Conservation (phyloP, 2,113 vertebrate species). For the Okapia johnstoni region DNA sequence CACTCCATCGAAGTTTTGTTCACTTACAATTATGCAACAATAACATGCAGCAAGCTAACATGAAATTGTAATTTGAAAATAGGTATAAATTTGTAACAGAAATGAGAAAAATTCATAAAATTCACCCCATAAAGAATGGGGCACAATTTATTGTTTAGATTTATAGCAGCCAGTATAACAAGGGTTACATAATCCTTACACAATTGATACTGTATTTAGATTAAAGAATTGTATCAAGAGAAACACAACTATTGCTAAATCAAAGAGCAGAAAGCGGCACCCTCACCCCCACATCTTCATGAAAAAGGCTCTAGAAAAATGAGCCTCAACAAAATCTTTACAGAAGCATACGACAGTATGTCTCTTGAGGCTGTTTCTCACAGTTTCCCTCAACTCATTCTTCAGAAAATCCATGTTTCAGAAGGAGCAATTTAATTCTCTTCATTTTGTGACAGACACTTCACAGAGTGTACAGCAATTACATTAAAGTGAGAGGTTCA, state of each 20-base stretch:
- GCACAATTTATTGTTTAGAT: background rate
- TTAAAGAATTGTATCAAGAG: background rate
- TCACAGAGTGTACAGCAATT: background rate
- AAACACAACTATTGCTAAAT: background rate
- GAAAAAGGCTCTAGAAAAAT: background rate
- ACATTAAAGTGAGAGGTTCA: background rate
- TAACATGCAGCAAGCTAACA: background rate
- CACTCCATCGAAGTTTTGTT: background rate
- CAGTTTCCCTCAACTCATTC: background rate
- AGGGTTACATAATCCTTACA: background rate
- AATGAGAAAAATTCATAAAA: background rate
- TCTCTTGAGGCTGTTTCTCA: background rate
- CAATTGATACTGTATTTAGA: background rate
- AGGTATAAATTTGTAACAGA: conserved; percentile 1
- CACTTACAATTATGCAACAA: background rate
- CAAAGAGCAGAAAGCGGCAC: background rate
- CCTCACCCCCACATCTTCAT: background rate
- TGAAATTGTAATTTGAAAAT: background rate
- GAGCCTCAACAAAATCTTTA: background rate
- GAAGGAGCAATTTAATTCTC: background rate
- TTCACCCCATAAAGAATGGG: background rate
- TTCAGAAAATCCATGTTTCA: background rate
- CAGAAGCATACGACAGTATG: background rate
- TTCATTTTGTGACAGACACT: background rate
- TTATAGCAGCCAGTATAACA: background rate